Evolutionary conservation across 1,140 invertebrate species (phyloP), one percentile per base, ranked within the genome.

Genomic region (Riptortus pedestris): DNA sequence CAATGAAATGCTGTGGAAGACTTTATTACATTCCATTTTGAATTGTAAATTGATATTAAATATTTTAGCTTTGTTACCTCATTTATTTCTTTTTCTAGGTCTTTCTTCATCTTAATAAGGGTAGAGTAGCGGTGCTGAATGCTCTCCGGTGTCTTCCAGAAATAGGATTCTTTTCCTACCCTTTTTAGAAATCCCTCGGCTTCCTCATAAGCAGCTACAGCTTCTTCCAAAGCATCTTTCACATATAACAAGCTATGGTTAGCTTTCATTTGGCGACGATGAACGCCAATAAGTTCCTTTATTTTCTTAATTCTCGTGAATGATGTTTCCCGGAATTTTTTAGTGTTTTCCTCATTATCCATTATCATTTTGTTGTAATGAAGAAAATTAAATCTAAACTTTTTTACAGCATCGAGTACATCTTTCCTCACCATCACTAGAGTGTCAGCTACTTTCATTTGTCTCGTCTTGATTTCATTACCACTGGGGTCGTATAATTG

Each of bases 191-290:
- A 55, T 22, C 14, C 26, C 1, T 18, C 51, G 1, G 51, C 20
- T 24, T 55, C 51, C 14, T 14, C 24, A 24, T 55, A 55, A 3
- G 51, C 26, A 16, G 22, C 51, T 14, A 26, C 51, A 24, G 51
- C 51, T 55, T 55, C 51, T 55, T 55, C 51, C 51, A 55, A 24
- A 12, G 18, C 24, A 24, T 55, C 51, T 55, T 55, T 55, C 26
- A 55, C 26, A 24, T 24, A 55, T 16, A 55, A 24, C 0, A 55
- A 12, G 24, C 18, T 55, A 26, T 55, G 51, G n/a, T 24, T 24
- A 2, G 51, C 51, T 24, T 24, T 55, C 2, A 26, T 55, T 12
- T 55, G 24, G 14, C 24, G 22, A 4, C 31, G 5, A 7, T 38
- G 31, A 14, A 38, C 31, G 5, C 5, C 14, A 14, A 38, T 14